Evolutionary conservation across 2,113 vertebrate species (phyloP), one percentile per base, ranked within the genome.

Genomic region (Microcebus murinus): DNA sequence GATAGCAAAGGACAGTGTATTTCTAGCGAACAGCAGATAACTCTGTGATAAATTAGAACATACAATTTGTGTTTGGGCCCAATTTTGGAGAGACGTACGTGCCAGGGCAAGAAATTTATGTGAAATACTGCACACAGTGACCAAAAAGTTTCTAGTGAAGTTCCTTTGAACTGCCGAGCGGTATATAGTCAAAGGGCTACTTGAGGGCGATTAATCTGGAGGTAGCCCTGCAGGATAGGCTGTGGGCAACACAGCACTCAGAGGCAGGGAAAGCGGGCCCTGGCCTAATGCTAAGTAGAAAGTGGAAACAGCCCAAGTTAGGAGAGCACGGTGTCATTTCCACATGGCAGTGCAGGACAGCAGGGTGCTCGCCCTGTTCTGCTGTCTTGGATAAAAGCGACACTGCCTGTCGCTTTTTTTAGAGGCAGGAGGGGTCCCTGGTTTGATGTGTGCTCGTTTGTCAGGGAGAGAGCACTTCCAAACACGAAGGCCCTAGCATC

Each of bases 31-130:
- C 9, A 86, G 18, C 73, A 45, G 50, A 52, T 57, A 67, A 57
- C 17, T 93, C 17, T 93, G 29, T 61, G 86, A 12, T 77, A 84
- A 79, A 17, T 73, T 91, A 27, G 45, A 71, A 50, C 34, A 59
- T 84, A 59, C 87, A 48, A 25, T 76, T 87, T 95, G 15, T 82
- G 91, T 79, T 48, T 63, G 68, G 50, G 21, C 42, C 65, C 70
- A 17, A 67, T 86, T 93, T 95, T 93, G 42, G 65, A 91, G 39
- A 90, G 67, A 18, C 31, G 81, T 57, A 45, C 80, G n/a, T 86
- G 14, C 42, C 57, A 71, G 17, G 31, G 48, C 17, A 82, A 83
- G 59, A 93, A 39, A 17, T 87, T 42, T 79, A 59, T 55, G 18
- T 18, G 17, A 18, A 55, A 1, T 70, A 8, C 42, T 90, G 74